These are phyloP conservation scores for Mormyrus proboscirostris DNA, from an alignment of 2,797 vertebrate genomes.

Conservation along the genomic window DNA sequence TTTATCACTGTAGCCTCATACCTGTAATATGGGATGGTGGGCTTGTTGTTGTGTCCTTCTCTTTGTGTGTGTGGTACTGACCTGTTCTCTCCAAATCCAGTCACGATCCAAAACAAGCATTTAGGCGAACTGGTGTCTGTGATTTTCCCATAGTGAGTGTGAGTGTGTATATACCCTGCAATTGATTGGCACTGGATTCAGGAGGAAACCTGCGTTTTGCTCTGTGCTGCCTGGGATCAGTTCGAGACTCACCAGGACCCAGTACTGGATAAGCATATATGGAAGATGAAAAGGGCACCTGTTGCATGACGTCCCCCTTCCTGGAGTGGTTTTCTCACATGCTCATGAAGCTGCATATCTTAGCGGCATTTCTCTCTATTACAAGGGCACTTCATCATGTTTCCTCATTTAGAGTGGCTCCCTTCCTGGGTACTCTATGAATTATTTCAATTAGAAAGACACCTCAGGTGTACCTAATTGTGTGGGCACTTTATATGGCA, in stretches of 20 bases:
- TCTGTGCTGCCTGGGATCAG: neutral
- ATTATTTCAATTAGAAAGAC: neutral
- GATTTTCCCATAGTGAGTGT: neutral
- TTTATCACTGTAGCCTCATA: neutral
- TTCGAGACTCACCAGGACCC: neutral
- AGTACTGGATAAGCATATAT: neutral
- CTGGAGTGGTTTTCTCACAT: neutral
- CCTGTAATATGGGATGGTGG: neutral
- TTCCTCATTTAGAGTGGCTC: neutral
- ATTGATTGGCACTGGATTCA: neutral
- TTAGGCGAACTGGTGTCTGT: neutral
- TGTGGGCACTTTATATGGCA: neutral
- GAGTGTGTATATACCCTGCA: neutral
- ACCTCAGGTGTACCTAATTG: neutral
- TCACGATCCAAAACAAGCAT: neutral
- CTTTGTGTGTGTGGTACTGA: neutral
- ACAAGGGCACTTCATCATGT: neutral
- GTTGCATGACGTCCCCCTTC: neutral
- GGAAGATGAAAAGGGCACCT: neutral
- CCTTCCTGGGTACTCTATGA: neutral
- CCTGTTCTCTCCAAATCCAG: neutral
- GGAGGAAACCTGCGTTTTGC: neutral
- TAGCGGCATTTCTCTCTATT: neutral
- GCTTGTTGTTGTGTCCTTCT: neutral
- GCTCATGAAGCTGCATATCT: neutral